Conservation (phyloP, 2,888 invertebrate species). For the Ephialtes manifestator region DNA sequence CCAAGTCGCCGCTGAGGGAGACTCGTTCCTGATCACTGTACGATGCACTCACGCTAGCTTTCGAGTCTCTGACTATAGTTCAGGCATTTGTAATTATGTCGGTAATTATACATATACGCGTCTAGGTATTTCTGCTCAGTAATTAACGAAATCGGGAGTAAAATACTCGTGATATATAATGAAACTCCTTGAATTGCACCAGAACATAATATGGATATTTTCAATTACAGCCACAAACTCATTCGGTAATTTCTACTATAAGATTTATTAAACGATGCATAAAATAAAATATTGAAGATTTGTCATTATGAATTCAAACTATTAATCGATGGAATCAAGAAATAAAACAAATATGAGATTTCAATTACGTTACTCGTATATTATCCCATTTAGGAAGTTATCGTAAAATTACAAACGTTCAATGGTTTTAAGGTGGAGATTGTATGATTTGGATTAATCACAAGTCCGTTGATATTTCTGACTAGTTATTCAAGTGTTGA, state of each 20-base stretch:
- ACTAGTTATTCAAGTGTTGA: neutral
- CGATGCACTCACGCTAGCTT: slow-evolving; percentile 24
- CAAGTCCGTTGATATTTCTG: neutral
- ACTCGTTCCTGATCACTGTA: slow-evolving; percentile 8
- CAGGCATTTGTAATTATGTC: slow-evolving; percentile 38
- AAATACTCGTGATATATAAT: neutral
- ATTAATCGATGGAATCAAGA: too few species aligned
- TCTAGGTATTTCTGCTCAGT: neutral
- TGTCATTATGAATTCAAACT: neutral
- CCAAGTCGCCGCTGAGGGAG: slow-evolving; percentile 6
- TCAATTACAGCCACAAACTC: neutral
- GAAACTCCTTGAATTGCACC: neutral
- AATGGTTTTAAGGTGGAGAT: neutral
- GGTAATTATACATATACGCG: neutral
- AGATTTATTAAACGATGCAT: neutral
- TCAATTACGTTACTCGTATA: too few species aligned
- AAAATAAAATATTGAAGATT: neutral
- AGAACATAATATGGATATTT: neutral
- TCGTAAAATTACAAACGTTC: neutral
- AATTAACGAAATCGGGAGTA: neutral
- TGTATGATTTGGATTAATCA: neutral
- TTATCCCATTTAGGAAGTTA: too few species aligned
- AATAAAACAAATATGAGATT: too few species aligned
- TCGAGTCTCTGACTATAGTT: neutral
- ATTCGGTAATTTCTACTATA: neutral